Base-by-base conservation (phyloP, 2,888 invertebrate species). In the Drosophila setosimentum region DNA sequence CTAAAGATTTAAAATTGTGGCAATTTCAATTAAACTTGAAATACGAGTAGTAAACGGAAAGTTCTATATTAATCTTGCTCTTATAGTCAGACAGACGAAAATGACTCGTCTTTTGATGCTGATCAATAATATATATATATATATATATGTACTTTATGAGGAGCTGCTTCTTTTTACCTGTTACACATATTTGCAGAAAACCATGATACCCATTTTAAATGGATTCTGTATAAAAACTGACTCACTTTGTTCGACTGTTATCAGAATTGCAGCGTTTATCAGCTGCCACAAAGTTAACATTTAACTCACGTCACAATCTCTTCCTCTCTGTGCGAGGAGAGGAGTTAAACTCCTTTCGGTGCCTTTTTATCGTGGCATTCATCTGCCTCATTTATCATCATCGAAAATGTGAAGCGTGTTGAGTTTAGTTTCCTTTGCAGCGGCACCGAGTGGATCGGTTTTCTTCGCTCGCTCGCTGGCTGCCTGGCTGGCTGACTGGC, bases 351-450 rank as follows among this genome's bases (percentile, higher is more conserved):
- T 80, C 69, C 73, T 80, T 76, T 76, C 80, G 86, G 65, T 84
- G 73, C 62, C 80, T 84, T 76, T 83, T 88, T 85, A 85, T 85
- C 89, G 81, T 83, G 70, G 76, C 85, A 89, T 79, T 83, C 85
- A 85, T 85, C 85, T 88, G 74, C 59, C 87, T 79, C 85, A 85
- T 85, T 85, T 85, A 85, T 85, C 85, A 85, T 85, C 85, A 85
- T 85, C 85, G 87, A 83, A 86, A 85, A 85, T 85, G 83, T 87
- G 85, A 88, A 87, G 85, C 87, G 84, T 88, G 85, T 85, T 85
- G 85, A 85, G 87, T 87, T 87, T 63, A 68, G 67, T 64, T 73
- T 69, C 72, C 73, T 65, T 79, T 64, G 65, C 35, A 2, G 3
- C 24, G 54, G 54, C 37, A 27, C 1, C 27, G 55, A 58, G 24